phyloP scores from a whole-genome alignment of 2,888 invertebrate genomes.

The Lasioglossum morio region DNA sequence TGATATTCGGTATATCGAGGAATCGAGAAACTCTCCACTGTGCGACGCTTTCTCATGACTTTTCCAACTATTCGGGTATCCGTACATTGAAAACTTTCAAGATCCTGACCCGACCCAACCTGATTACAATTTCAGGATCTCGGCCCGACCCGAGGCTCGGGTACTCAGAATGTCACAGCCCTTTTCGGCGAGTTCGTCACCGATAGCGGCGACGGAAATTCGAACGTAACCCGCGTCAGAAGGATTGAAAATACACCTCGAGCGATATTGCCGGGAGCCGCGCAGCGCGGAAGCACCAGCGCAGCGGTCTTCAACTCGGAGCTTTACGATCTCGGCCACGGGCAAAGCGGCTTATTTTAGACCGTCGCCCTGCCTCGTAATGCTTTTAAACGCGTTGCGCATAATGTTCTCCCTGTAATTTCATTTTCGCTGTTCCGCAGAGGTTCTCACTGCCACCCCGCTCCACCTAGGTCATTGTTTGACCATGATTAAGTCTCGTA shows the following conservation, averaged over 20 bases:
- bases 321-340: constrained; percentile 62
- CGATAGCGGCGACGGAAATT: constrained; percentile 27
- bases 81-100: no score
- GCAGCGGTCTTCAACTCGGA: constrained; percentile 54
- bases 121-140: no score
- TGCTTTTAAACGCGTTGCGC: constrained; percentile 56
- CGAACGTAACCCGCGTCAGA: not conserved
- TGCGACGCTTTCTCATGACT: no score
- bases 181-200: not conserved
- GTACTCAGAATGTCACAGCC: no score
- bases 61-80: no score
- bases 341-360: constrained; percentile 60
- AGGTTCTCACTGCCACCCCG: constrained; percentile 8
- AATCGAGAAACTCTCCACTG: no score
- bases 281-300: constrained; percentile 42
- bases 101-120: no score
- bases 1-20: no score
- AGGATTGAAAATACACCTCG: constrained; percentile 38
- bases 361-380: constrained; percentile 48
- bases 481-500: not conserved
- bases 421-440: constrained; percentile 39
- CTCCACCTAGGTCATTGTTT: not conserved
- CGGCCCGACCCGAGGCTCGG: no score
- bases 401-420: constrained; percentile 55
- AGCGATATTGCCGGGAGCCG: constrained; percentile 36